Base-by-base conservation (phyloP, 1,140 invertebrate genomes). In the Pinna nobilis region DNA sequence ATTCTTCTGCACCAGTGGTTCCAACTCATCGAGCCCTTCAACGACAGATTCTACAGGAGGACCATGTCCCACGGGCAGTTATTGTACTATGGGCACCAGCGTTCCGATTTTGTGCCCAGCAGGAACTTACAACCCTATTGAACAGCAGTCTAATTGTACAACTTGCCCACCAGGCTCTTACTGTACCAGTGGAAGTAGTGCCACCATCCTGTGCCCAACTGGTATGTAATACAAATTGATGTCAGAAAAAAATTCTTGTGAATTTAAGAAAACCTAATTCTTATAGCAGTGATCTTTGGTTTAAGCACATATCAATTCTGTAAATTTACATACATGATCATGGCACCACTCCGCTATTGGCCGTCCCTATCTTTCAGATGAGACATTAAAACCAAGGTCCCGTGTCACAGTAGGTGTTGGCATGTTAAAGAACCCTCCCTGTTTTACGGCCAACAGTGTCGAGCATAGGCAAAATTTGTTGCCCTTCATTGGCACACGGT, bases 61-160 rank as follows among this genome's bases (percentile, higher is more conserved):
- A 30, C 85, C 86, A 3, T 87, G 86, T 67, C 86, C 85, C 23
- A 57, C 72, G 2, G 86, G 86, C 1, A 82, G 81, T 7, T 87
- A 78, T 70, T 87, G 86, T 67, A 55, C 63, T 18, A 71, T 59
- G 30, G 86, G 85, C n/a, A 81, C 85, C 1, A 82, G 81, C 72
- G 30, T 63, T 13, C 74, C 83, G 18, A 55, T 70, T 3, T 60
- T 71, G 23, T 86, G 86, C 72, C 57, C 75, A 13, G 75, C 83
- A 23, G 86, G 86, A 18, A 81, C 77, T 18, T 87, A 80, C 73
- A 82, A 75, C 47, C 60, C 70, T 3, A 35, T 72, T 25, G 74
- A 77, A 30, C 79, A 80, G 68, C 74, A 79, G 30, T 72, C 82
- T 1, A 83, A 80, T 60, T 87, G 86, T 67, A 79, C 78, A 9